A percentile compares a stretch with the other conserved stretches of the same genome.
Evolutionary conservation across 2,888 invertebrate genomes (phyloP).

Genomic region (Platycnemis pennipes): DNA sequence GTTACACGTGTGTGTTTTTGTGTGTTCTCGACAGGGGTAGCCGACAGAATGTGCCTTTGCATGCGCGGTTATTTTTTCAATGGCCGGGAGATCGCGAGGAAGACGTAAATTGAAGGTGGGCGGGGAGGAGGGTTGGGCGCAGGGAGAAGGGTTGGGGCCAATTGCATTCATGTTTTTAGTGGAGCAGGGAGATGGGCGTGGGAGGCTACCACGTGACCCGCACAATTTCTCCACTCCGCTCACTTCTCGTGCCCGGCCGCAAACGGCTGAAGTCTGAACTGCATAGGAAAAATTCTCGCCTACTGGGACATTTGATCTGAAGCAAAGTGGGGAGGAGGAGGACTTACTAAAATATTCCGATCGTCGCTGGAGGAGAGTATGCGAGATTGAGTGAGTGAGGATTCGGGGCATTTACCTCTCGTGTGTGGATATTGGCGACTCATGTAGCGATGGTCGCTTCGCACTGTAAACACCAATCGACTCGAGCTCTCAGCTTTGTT

Average conservation of each 20-base stretch:
- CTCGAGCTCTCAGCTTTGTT: background rate
- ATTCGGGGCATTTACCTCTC: background rate
- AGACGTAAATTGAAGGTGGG: background rate
- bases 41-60: no score
- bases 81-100: no score
- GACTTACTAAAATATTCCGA: background rate
- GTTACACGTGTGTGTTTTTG: no score
- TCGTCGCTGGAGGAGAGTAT: no score
- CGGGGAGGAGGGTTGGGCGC: background rate
- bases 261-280: background rate
- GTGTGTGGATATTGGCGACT: background rate
- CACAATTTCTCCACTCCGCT: background rate
- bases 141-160: background rate
- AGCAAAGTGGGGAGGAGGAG: background rate
- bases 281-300: background rate
- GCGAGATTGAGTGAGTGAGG: background rate
- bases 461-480: background rate
- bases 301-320: no score
- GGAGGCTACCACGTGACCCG: background rate
- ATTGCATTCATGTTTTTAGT: background rate
- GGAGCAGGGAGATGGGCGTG: background rate
- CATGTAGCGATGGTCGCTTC: background rate
- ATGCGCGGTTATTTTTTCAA: no score
- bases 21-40: no score
- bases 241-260: background rate